phyloP scores from a whole-genome alignment of 2,113 vertebrate genomes.

The Gallinago paraguaiae region DNA sequence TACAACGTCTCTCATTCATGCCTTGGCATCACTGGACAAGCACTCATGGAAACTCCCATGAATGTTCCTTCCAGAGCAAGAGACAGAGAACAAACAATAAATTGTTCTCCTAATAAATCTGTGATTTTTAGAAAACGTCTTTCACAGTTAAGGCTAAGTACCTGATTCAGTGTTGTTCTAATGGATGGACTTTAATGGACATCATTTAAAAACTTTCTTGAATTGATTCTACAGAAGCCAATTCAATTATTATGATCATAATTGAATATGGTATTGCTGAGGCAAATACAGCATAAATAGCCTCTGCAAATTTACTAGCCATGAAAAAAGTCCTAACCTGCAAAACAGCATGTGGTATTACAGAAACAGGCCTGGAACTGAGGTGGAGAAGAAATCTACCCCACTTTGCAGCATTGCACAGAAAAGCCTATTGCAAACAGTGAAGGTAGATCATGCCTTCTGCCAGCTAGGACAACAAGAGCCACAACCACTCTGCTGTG shows the following conservation, averaged over 20 bases:
- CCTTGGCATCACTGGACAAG: background rate
- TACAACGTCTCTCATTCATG: background rate
- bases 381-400: background rate
- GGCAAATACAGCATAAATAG: background rate
- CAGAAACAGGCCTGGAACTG: background rate
- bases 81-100: background rate
- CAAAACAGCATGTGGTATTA: background rate
- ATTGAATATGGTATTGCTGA: background rate
- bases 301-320: background rate
- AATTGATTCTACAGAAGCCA: background rate
- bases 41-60: background rate
- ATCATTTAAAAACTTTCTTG: background rate
- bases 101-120: background rate
- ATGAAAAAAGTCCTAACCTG: background rate
- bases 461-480: background rate
- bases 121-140: background rate
- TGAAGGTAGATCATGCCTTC: background rate
- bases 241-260: background rate
- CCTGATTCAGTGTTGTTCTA: background rate
- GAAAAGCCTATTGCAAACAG: background rate
- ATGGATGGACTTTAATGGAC: background rate
- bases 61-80: background rate
- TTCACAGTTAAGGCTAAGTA: background rate
- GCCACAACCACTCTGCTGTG: too few species aligned
- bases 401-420: background rate